phyloP scores from a whole-genome alignment of 1,140 invertebrate genomes.

The Drosophila arizonae region DNA sequence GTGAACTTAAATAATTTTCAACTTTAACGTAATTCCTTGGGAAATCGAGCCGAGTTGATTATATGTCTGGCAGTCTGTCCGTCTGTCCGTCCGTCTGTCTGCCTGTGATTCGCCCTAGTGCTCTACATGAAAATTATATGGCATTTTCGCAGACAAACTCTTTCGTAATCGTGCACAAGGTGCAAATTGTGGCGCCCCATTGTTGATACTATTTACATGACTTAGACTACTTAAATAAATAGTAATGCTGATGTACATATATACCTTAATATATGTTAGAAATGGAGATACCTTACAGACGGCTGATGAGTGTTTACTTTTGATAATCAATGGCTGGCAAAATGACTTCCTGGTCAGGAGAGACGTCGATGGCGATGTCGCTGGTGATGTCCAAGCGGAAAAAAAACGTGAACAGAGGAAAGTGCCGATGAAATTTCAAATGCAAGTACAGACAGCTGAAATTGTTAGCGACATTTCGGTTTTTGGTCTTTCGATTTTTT shows the following conservation, averaged over 20 bases:
- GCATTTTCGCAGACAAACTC: slow-evolving; percentile 52
- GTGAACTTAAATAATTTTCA: slow-evolving; percentile 40
- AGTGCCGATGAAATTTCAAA: slow-evolving; percentile 67
- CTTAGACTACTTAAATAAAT: background rate
- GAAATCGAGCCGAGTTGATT: slow-evolving; percentile 59
- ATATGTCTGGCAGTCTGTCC: slow-evolving; percentile 28
- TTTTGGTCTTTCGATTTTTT: slow-evolving; percentile 46
- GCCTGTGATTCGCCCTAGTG: slow-evolving; percentile 38
- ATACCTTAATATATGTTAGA: background rate
- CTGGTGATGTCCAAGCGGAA: slow-evolving; percentile 31
- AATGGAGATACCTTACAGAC: background rate
- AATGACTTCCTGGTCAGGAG: slow-evolving; percentile 69
- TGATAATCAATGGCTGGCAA: slow-evolving; percentile 9
- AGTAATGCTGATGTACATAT: background rate
- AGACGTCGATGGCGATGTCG: slow-evolving; percentile 20
- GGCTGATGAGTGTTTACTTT: slow-evolving; percentile 17
- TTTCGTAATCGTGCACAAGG: slow-evolving; percentile 59
- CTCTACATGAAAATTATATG: slow-evolving; percentile 51
- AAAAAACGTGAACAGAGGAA: slow-evolving; percentile 52
- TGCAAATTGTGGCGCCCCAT: slow-evolving; percentile 32
- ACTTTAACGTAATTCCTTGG: slow-evolving; percentile 52
- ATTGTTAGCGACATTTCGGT: slow-evolving; percentile 75
- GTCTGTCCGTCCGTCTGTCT: background rate
- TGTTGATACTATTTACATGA: slow-evolving; percentile 2
- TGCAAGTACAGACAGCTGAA: slow-evolving; percentile 45